Evolutionary conservation across 1,140 invertebrate genomes (phyloP), one percentile per base, ranked within the genome.

Genomic region (Chrysomallon squamiferum): DNA sequence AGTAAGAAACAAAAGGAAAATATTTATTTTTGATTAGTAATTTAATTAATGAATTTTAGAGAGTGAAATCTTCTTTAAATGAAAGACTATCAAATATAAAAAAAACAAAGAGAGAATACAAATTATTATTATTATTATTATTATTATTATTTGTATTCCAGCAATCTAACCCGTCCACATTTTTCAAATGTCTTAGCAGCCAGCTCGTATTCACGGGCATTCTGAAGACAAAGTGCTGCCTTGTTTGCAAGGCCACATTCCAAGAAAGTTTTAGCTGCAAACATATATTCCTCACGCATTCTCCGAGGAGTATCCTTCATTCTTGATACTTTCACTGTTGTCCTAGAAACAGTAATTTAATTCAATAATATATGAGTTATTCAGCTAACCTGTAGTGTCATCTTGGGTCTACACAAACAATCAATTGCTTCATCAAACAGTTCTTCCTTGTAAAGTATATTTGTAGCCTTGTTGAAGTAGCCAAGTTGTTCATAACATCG

Each of bases 261-360:
- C 30, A 83, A 32, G 62, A 76, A 83, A 22, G 69, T 41, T 9
- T 72, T 68, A 20, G 76, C 72, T 33, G 78, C 75, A 15, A 47
- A 45, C n/a, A 83, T 56, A 59, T 79, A 83, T 56, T 74, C 72
- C 9, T 80, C 73, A n/a, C 71, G 54, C 79, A 79, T 76, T 50
- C 65, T 61, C 20, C 57, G 38, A 20, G 73, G 75, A 30, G 70
- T 76, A 25, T 74, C 67, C 22, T 72, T 72, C 15, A 76, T n/a
- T n/a, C n/a, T n/a, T n/a, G n/a, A n/a, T n/a, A n/a, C n/a, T n/a
- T n/a, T n/a, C n/a, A n/a, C n/a, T n/a, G n/a, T n/a, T n/a, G n/a
- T n/a, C n/a, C n/a, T n/a, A n/a, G n/a, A n/a, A n/a, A n/a, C n/a
- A n/a, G n/a, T n/a, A n/a, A n/a, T n/a, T n/a, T n/a, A n/a, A n/a